Base-by-base conservation (phyloP, 1,140 invertebrate genomes). In the Nomia melanderi region DNA sequence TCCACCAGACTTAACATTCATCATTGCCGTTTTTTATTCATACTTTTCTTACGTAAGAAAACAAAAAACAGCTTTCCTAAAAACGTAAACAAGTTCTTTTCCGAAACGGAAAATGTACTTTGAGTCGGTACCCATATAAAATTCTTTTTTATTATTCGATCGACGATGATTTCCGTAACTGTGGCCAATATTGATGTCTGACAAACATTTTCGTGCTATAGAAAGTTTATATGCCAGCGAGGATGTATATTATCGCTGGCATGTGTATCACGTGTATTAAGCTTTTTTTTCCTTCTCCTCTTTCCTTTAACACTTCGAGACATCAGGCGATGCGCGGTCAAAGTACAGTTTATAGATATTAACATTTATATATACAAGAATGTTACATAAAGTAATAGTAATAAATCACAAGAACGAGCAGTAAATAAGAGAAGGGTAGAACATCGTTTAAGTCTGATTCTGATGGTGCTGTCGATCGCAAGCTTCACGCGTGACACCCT, bases 281-380 rank as follows among this genome's bases (percentile, higher is more conserved):
- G 1, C 6, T 29, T 23, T 1, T 7, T n/a, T 29, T 11, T 20
- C 20, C 5, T 25, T 29, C n/a, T 5, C 0, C 1, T n/a, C 17
- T 50, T 23, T 50, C 0, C 14, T 65, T 31, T 44, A 44, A 23
- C 33, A 20, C 27, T 72, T 62, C 12, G 1, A 12, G 4, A n/a
- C 29, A 39, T 79, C 53, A 44, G 25, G 25, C 44, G 53, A 80
- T 44, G n/a, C 2, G 27, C 8, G 78, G 31, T 12, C 80, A 81
- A 82, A 81, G 78, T 81, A 2, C 79, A 81, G 0, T 9, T 31
- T 20, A 33, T 27, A 47, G 12, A 69, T 56, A 81, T 71, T 65
- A 74, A 36, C 39, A 56, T 44, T 33, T 47, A 39, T 27, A 0
- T 57, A n/a, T 11, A 14, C 23, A 3, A 44, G 47, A 0, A 5